Conservation (phyloP, 2,888 invertebrate species). For the Uropetala carovei region DNA sequence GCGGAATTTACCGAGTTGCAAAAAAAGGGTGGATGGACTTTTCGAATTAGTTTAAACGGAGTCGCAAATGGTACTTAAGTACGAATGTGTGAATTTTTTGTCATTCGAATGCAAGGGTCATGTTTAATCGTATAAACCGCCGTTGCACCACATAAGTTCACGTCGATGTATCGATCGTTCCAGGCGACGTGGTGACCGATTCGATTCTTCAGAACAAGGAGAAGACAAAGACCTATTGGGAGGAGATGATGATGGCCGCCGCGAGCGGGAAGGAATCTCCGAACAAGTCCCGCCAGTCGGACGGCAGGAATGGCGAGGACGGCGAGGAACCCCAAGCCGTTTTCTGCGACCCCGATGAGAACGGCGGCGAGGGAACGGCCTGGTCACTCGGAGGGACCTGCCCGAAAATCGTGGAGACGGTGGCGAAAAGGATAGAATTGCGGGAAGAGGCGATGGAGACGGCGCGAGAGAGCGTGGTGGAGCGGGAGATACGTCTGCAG, state of each 20-base stretch:
- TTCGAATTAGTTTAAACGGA: too few species aligned
- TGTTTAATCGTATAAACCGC: too few species aligned
- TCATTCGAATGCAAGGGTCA: too few species aligned
- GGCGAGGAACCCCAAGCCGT: neutral
- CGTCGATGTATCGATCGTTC: slow-evolving; percentile 64
- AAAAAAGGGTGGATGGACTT: too few species aligned
- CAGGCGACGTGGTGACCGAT: slow-evolving; percentile 72
- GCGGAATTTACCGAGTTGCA: too few species aligned
- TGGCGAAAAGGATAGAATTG: slow-evolving; percentile 56
- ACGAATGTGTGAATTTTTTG: too few species aligned
- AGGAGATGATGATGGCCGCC: slow-evolving; percentile 71
- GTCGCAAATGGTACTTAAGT: too few species aligned
- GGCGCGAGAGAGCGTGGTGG: slow-evolving; percentile 74
- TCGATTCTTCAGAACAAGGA: slow-evolving; percentile 72
- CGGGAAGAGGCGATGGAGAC: neutral
- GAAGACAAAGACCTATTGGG: slow-evolving; percentile 72
- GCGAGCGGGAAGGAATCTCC: slow-evolving; percentile 66
- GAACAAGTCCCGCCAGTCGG: neutral
- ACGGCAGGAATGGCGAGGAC: neutral
- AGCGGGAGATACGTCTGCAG: slow-evolving; percentile 75
- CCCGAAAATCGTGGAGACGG: slow-evolving; percentile 68
- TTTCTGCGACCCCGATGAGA: slow-evolving; percentile 20
- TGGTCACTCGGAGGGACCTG: slow-evolving; percentile 39
- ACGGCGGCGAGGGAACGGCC: slow-evolving; percentile 9
- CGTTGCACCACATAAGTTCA: neutral